A percentile compares a stretch with the other conserved stretches of the same genome.
These are phyloP conservation scores for Allygus modestus DNA, from an alignment of 2,888 invertebrate genomes.

Conservation along the genomic window DNA sequence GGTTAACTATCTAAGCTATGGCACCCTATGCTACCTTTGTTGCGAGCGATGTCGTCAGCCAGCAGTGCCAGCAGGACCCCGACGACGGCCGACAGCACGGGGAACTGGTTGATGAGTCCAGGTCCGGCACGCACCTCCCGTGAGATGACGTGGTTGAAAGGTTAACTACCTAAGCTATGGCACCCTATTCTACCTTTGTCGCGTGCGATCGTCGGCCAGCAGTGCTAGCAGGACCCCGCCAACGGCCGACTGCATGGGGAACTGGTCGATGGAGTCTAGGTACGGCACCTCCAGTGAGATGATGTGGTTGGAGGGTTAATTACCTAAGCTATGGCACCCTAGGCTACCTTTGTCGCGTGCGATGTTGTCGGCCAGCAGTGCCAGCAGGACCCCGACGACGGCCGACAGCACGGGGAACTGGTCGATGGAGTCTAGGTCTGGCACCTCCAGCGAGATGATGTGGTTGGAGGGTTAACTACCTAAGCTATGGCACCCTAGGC, in stretches of 20 bases:
- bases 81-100: slow-evolving; percentile 81
- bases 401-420: slow-evolving; percentile 83
- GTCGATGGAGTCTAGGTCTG: slow-evolving; percentile 82
- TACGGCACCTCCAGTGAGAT: slow-evolving; percentile 80
- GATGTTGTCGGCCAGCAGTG: slow-evolving; percentile 78
- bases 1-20: too few relatives aligned
- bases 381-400: slow-evolving; percentile 81
- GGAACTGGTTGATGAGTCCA: slow-evolving; percentile 83
- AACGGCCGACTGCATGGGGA: slow-evolving; percentile 82
- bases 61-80: slow-evolving; percentile 81
- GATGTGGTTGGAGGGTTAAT: slow-evolving; percentile 83
- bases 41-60: slow-evolving; percentile 73
- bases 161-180: too few relatives aligned
- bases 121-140: slow-evolving; percentile 80
- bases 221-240: slow-evolving; percentile 81
- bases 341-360: neutral
- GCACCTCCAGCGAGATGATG: slow-evolving; percentile 79
- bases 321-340: too few relatives aligned
- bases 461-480: too few relatives aligned
- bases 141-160: slow-evolving; percentile 81
- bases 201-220: slow-evolving; percentile 75
- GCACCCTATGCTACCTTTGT: too few relatives aligned
- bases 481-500: too few relatives aligned
- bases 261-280: slow-evolving; percentile 81
- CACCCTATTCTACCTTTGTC: too few relatives aligned